A percentile compares a stretch with the other conserved stretches of the same genome.
phyloP scores from a whole-genome alignment of 2,888 invertebrate genomes.

The Leptopilina myrica region DNA sequence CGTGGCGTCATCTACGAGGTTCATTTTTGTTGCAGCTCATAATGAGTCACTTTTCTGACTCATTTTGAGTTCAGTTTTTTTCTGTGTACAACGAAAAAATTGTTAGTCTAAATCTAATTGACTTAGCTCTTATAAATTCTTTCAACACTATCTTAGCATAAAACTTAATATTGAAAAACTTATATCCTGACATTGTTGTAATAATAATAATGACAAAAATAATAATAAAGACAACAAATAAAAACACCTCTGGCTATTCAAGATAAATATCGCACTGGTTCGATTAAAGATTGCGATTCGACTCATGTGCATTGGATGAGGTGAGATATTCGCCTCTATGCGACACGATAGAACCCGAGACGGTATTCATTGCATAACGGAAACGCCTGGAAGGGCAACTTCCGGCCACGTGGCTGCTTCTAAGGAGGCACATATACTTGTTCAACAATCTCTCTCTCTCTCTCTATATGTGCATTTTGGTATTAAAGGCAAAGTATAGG shows the following conservation, averaged over 20 bases:
- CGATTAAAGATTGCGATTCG: conserved; percentile 4
- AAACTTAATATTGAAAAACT: too few species aligned
- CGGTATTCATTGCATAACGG: conserved; percentile 66
- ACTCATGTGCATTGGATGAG: conserved; percentile 59
- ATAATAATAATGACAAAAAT: too few species aligned
- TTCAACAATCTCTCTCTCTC: conserved; percentile 8
- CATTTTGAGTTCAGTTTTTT: too few species aligned
- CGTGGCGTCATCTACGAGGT: too few species aligned
- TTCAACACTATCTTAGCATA: too few species aligned
- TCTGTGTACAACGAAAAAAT: too few species aligned
- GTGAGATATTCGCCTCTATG: conserved; percentile 57
- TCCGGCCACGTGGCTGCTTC: conserved; percentile 73
- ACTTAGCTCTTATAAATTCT: too few species aligned
- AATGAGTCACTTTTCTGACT: too few species aligned
- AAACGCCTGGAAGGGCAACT: conserved; percentile 69
- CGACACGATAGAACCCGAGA: conserved; percentile 61
- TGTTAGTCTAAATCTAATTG: too few species aligned
- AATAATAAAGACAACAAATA: not conserved
- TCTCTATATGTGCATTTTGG: too few species aligned
- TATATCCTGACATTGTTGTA: too few species aligned
- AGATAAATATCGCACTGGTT: not conserved
- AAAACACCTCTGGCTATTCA: not conserved
- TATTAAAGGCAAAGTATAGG: not conserved
- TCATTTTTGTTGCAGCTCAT: too few species aligned
- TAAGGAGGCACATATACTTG: conserved; percentile 9